These are phyloP conservation scores for Biston stratarius DNA, from an alignment of 2,888 invertebrate species.

Conservation along the genomic window DNA sequence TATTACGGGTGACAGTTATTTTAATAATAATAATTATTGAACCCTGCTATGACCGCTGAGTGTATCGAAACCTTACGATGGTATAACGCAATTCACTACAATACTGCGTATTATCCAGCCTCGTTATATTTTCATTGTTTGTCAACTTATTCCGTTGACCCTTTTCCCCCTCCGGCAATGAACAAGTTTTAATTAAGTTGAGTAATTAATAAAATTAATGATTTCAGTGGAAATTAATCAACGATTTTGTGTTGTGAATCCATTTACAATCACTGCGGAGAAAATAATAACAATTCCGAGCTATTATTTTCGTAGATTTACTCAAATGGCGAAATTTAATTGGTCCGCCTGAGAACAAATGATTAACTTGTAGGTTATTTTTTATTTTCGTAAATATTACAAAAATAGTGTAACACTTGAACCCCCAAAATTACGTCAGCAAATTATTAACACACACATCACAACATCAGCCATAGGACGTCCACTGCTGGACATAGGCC, in stretches of 20 bases:
- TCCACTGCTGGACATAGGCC: too few species aligned
- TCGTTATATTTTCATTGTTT: background rate
- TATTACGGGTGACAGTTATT: too few species aligned
- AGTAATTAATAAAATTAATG: conserved; percentile 25
- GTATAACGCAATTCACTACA: too few species aligned
- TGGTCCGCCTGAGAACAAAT: background rate
- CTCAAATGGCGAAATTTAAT: background rate
- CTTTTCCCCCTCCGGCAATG: conserved; percentile 8
- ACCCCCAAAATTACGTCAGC: too few species aligned
- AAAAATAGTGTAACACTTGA: too few species aligned
- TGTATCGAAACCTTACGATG: too few species aligned
- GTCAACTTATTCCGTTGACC: conserved; percentile 16
- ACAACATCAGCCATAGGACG: too few species aligned
- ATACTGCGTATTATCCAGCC: background rate
- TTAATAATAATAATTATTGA: too few species aligned
- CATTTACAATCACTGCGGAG: conserved; percentile 5
- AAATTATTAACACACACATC: too few species aligned
- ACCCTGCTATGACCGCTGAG: too few species aligned
- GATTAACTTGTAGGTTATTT: background rate
- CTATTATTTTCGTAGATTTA: conserved; percentile 3
- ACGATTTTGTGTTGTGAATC: conserved; percentile 9
- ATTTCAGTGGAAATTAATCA: conserved; percentile 23
- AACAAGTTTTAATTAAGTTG: conserved; percentile 21
- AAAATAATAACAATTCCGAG: background rate
- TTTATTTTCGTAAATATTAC: too few species aligned